phyloP scores from a whole-genome alignment of 2,888 invertebrate genomes.

The Galerucella pusilla region DNA sequence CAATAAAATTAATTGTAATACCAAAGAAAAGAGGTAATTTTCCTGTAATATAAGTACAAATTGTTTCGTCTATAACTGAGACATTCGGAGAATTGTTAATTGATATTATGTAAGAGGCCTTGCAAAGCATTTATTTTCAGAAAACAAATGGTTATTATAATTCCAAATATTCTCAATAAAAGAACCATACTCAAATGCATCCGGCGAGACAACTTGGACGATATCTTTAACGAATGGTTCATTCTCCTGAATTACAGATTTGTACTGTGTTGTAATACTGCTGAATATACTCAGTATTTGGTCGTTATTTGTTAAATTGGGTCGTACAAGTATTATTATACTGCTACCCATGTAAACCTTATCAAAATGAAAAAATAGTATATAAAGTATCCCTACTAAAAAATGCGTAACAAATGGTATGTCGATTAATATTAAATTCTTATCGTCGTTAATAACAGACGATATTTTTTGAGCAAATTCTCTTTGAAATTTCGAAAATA shows the following conservation, averaged over 20 bases:
- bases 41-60: too few species aligned
- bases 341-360: constrained; percentile 51
- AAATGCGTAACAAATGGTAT: constrained; percentile 60
- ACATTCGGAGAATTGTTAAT: too few species aligned
- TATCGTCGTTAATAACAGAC: constrained; percentile 38
- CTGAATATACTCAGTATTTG: constrained; percentile 39
- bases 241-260: constrained; percentile 17
- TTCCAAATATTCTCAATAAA: constrained; percentile 44
- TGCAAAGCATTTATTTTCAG: constrained; percentile 29
- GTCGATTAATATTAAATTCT: constrained; percentile 56
- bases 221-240: constrained; percentile 47
- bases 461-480: constrained; percentile 48
- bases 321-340: constrained; percentile 45
- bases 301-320: constrained; percentile 14
- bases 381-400: constrained; percentile 57
- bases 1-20: too few species aligned
- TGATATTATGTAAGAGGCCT: constrained; percentile 3
- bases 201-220: constrained; percentile 48
- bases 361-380: constrained; percentile 54
- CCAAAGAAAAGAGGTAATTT: too few species aligned
- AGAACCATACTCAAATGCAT: constrained; percentile 40
- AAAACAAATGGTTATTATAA: constrained; percentile 48
- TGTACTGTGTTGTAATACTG: constrained; percentile 41
- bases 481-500: constrained; percentile 53
- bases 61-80: too few species aligned